A percentile compares a stretch with the other conserved stretches of the same genome.
phyloP scores from a whole-genome alignment of 1,140 invertebrate genomes.

The Uloborus diversus region DNA sequence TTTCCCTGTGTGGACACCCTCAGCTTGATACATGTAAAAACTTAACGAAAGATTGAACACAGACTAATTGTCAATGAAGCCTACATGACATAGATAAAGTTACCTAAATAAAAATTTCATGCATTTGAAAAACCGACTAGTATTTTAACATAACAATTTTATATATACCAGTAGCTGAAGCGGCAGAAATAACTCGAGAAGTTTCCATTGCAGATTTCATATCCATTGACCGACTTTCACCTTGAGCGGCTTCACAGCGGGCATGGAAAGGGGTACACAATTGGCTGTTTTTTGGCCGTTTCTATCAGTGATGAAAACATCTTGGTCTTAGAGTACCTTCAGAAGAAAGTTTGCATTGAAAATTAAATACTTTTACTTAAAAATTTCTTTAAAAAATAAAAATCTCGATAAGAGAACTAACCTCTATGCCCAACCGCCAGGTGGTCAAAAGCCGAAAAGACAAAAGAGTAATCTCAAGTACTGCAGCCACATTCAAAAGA shows the following conservation, averaged over 20 bases:
- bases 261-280: constrained; percentile 75
- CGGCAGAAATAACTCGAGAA: constrained; percentile 38
- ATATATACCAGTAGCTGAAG: constrained; percentile 30
- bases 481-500: too few relatives aligned
- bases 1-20: too few relatives aligned
- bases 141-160: too few relatives aligned
- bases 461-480: too few relatives aligned
- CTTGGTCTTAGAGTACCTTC: constrained; percentile 55
- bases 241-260: constrained; percentile 61
- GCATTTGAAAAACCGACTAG: too few relatives aligned
- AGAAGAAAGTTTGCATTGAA: neutral
- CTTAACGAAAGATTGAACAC: too few relatives aligned
- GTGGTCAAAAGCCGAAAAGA: neutral
- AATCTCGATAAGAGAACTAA: neutral
- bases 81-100: too few relatives aligned
- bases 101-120: too few relatives aligned
- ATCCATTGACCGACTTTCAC: constrained; percentile 52
- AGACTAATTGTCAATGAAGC: too few relatives aligned
- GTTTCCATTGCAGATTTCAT: neutral
- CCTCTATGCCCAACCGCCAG: neutral
- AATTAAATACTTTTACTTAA: too few relatives aligned
- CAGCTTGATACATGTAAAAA: too few relatives aligned
- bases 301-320: constrained; percentile 80
- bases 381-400: neutral
- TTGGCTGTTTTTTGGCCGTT: constrained; percentile 76